phyloP scores from a whole-genome alignment of 2,888 invertebrate species.

The Eristalis arbustorum region DNA sequence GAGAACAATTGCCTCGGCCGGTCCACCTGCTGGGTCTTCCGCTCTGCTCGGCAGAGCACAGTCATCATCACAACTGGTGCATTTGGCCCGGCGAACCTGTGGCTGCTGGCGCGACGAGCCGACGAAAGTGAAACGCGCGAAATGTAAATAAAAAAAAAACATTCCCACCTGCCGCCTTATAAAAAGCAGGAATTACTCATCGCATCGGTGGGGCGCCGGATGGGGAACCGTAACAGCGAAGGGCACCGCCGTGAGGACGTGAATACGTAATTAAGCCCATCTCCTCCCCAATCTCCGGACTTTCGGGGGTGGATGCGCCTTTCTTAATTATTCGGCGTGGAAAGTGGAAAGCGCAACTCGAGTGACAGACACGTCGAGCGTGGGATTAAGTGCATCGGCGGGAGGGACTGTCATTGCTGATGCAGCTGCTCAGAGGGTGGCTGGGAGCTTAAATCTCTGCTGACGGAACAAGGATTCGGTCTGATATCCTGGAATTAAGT shows the following conservation, averaged over 20 bases:
- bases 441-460: not conserved
- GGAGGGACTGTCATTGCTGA: slow-evolving; percentile 9
- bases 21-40: not conserved
- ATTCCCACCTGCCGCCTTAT: slow-evolving; percentile 41
- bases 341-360: slow-evolving; percentile 23
- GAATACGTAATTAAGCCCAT: slow-evolving; percentile 29
- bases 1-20: no score
- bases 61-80: not conserved
- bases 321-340: slow-evolving; percentile 54
- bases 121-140: slow-evolving; percentile 23
- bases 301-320: not conserved
- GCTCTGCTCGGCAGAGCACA: not conserved
- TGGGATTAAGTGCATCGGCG: not conserved
- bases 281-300: slow-evolving; percentile 20
- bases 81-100: not conserved
- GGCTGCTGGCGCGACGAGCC: not conserved
- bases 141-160: slow-evolving; percentile 43
- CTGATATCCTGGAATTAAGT: not conserved
- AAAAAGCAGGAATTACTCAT: slow-evolving; percentile 41
- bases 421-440: slow-evolving; percentile 26
- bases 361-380: slow-evolving; percentile 26
- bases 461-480: not conserved
- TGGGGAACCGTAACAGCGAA: not conserved
- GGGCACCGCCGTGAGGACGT: not conserved
- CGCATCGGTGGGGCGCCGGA: not conserved